Evolutionary conservation across 2,888 invertebrate genomes (phyloP), one percentile per base, ranked within the genome.

Genomic region (Diogma glabrata): DNA sequence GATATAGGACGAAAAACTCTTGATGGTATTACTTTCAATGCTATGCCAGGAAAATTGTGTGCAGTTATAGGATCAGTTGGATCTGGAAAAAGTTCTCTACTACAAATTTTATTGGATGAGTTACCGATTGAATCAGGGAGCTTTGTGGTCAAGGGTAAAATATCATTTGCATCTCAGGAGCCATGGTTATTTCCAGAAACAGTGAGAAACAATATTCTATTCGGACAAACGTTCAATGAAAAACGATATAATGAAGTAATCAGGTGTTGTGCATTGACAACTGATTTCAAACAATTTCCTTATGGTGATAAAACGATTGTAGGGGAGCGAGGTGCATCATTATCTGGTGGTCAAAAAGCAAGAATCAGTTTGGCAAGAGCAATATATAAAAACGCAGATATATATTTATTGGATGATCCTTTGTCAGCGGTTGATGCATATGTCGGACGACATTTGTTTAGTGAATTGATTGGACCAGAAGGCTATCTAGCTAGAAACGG

Each of bases 401-500:
- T 88, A 54, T 88, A 87, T 63, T 67, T 89, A 5, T 67, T 89
- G 24, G 88, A 89, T 63, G 88, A 88, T 69, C 87, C 88, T 0
- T 66, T 88, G 2, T 83, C 84, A 53, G 87, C 87, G 1, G 87
- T 88, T 0, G 88, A 89, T 64, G 74, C 83, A 0, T 79, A 80
- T 53, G 87, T 88, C n/a, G 82, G 83, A 1, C 76, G 79, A 53
- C 81, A 84, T 63, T 67, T 89, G 4, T 87, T 87, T 61, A 78
- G 86, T 47, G 77, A 84, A 65, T 87, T 85, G 50, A 81, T 87
- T 51, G 70, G 70, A 3, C 69, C 69, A 6, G 69, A 65, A 45
- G 70, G 73, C 2, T 70, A 72, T 49, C 59, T 76, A 53, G 74
- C 74, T 30, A 71, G 75, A 16, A 81, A 83, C 63, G 64, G 64